Evolutionary conservation across 2,797 vertebrate species (phyloP), one percentile per base, ranked within the genome.

Genomic region (Uromys caudimaculatus): DNA sequence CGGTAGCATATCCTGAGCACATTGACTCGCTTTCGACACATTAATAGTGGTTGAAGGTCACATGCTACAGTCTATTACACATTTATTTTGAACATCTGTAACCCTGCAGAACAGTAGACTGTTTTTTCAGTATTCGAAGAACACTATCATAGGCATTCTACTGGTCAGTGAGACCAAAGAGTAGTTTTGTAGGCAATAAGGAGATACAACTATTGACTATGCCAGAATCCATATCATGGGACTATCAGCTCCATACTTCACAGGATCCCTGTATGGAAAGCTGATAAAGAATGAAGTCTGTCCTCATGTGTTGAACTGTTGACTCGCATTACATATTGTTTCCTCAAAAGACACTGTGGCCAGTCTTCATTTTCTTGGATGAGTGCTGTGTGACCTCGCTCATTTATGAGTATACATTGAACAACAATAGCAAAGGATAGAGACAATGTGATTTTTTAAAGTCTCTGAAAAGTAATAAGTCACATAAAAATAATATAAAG

Each of bases 251-350:
- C 4, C 8, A 21, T 84, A 1, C 14, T 87, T 86, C 16, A 75
- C 91, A 93, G 97, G 95, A 96, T 97, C 97, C 91, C 44, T 97
- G 44, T 47, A 95, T 94, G 81, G 84, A 97, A 97, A 97, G 47
- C 35, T 85, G 41, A 90, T 85, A 94, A n/a, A n/a, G 54, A 97
- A 94, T 54, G 93, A 96, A 97, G 96, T 44, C 44, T 92, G 1
- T 75, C 84, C 23, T 23, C 1, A 0, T 69, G 60, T 67, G 6
- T 47, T 90, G 2, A 83, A 71, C 92, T 97, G 73, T 90, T 92
- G 87, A 84, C 82, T 94, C 60, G 94, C 86, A 88, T 95, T 89
- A 96, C 75, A 38, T 93, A 92, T 97, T 97, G 89, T 76, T 90
- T 97, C 84, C 82, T 97, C 97, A 97, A 95, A 21, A 96, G 78